Evolutionary conservation across 2,888 invertebrate species (phyloP).

Genomic region (Poecilobothrus nobilitatus): DNA sequence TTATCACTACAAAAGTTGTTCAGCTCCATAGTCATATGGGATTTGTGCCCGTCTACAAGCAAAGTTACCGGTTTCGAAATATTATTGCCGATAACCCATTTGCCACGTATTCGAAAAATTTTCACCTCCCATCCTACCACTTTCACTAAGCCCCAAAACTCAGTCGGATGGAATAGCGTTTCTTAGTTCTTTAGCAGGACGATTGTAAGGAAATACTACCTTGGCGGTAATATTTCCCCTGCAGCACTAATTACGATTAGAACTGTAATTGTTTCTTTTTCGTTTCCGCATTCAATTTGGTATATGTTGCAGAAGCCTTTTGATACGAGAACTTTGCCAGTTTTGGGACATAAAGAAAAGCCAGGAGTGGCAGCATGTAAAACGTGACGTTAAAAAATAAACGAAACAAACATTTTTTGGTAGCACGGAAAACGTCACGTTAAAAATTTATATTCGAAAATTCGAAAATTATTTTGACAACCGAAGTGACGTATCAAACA

Average conservation of each 20-base stretch:
- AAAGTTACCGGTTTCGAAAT: slow-evolving; percentile 2
- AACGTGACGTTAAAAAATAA: no score
- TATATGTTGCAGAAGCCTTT: background rate
- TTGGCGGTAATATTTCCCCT: background rate
- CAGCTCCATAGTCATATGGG: background rate
- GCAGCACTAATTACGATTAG: background rate
- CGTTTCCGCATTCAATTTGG: background rate
- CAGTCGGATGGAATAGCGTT: slow-evolving; percentile 5
- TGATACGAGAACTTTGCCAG: background rate
- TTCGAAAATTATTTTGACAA: no score
- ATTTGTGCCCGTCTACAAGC: no score
- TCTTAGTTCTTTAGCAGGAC: slow-evolving; percentile 2
- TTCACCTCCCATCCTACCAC: slow-evolving; percentile 2
- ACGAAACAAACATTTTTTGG: no score
- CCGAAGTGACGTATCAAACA: no score
- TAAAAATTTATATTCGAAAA: no score
- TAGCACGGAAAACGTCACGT: no score
- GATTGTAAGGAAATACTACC: background rate
- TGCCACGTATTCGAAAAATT: slow-evolving; percentile 5
- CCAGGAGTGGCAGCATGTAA: no score
- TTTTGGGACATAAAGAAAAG: background rate
- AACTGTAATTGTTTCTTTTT: slow-evolving; percentile 8
- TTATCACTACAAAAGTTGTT: slow-evolving; percentile 8
- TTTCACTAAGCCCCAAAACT: background rate
- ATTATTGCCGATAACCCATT: background rate